Percentiles rank a stretch among this genome's conserved stretches.
These are phyloP conservation scores for Montipora cactus DNA, from an alignment of 64 coral and sea anemone genomes.

Conservation along the genomic window DNA sequence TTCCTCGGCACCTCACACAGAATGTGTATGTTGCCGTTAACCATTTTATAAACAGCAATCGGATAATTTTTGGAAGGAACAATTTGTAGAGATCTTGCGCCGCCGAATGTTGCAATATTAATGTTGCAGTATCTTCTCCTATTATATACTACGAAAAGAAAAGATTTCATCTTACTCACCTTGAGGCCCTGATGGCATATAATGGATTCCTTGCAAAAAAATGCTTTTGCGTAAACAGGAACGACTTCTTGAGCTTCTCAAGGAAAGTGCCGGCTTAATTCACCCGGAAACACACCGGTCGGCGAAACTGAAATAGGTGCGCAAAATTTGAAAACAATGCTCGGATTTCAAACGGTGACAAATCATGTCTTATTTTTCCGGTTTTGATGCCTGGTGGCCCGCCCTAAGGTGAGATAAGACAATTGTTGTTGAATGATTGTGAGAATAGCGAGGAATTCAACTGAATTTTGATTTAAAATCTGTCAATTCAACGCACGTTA, in stretches of 20 bases:
- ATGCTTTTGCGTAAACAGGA: too few species aligned
- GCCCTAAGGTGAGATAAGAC: background rate
- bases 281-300: too few species aligned
- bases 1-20: too few species aligned
- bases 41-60: too few species aligned
- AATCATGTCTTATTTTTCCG: conserved; percentile 20
- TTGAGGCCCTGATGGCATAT: too few species aligned
- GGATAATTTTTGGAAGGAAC: too few species aligned
- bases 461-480: background rate
- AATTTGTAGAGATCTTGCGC: too few species aligned
- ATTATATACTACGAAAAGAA: too few species aligned
- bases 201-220: background rate
- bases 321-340: background rate
- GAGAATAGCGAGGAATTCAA: background rate
- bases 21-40: too few species aligned
- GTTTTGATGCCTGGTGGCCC: background rate
- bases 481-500: background rate
- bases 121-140: background rate
- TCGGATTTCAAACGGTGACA: conserved; percentile 10
- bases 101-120: background rate
- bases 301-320: conserved; percentile 20
- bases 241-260: background rate
- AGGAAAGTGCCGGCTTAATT: background rate
- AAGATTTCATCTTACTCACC: too few species aligned
- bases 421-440: background rate